phyloP scores from a whole-genome alignment of 2,888 invertebrate species.

The Chrysina gloriosa region DNA sequence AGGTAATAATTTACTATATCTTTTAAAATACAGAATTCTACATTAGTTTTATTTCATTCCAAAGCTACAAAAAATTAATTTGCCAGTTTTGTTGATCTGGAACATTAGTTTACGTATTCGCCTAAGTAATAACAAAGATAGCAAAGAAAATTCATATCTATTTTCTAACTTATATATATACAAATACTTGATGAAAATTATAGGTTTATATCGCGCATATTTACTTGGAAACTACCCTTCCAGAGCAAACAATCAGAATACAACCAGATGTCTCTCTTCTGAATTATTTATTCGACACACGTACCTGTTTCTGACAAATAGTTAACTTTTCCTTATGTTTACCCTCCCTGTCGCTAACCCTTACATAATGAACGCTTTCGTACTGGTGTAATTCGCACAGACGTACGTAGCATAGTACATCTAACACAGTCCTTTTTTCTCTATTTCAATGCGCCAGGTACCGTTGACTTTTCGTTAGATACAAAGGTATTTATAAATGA shows the following conservation, averaged over 20 bases:
- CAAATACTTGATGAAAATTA: neutral
- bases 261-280: neutral
- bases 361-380: neutral
- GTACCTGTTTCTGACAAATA: neutral
- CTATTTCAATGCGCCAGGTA: neutral
- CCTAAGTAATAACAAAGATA: too few relatives aligned
- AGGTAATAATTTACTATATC: too few relatives aligned
- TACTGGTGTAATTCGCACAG: constrained; percentile 3
- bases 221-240: neutral
- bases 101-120: too few relatives aligned
- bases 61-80: too few relatives aligned
- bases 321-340: neutral
- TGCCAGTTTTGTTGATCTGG: too few relatives aligned
- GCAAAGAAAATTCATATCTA: too few relatives aligned
- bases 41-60: too few relatives aligned
- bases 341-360: neutral
- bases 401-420: neutral
- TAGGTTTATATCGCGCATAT: neutral
- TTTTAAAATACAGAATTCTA: too few relatives aligned
- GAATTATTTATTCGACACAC: constrained; percentile 15
- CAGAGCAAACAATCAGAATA: neutral
- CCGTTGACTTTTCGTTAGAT: neutral
- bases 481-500: constrained; percentile 32
- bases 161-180: too few relatives aligned
- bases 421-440: constrained; percentile 5